Conservation (phyloP, 64 coral and sea anemone species). For the Stichodactyla mertensii region DNA sequence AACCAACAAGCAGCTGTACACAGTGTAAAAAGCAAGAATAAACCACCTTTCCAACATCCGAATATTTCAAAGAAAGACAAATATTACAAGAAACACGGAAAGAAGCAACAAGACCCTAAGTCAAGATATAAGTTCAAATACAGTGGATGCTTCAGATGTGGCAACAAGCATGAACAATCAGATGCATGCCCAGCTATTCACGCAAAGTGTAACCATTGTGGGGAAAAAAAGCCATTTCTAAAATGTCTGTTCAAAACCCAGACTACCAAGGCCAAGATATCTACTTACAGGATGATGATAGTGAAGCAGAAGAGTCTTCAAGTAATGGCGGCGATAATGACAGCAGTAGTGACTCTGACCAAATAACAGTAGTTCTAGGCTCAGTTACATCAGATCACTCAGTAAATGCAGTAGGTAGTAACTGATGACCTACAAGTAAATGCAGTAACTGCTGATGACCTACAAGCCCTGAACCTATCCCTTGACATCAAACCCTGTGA, state of each 20-base stretch:
- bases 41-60: too few species aligned
- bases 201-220: too few species aligned
- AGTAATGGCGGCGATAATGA: background rate
- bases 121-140: slow-evolving; percentile 32
- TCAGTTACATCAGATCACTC: slow-evolving; percentile 31
- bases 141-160: slow-evolving; percentile 44
- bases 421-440: slow-evolving; percentile 21
- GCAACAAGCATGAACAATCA: too few species aligned
- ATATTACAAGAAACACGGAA: background rate
- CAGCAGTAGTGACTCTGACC: background rate
- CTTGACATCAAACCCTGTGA: slow-evolving; percentile 26
- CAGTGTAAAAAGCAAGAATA: background rate
- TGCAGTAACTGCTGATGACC: slow-evolving; percentile 45
- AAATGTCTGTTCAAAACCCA: slow-evolving; percentile 16
- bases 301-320: background rate
- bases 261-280: slow-evolving; percentile 31
- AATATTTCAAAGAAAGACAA: background rate
- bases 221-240: too few species aligned
- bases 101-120: background rate
- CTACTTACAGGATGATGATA: slow-evolving; percentile 31
- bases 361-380: too few species aligned
- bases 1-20: background rate
- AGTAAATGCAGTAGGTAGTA: slow-evolving; percentile 12
- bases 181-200: too few species aligned
- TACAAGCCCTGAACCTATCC: slow-evolving; percentile 26